Evolutionary conservation across 2,888 invertebrate genomes (phyloP).

Genomic region (Pterostichus niger): DNA sequence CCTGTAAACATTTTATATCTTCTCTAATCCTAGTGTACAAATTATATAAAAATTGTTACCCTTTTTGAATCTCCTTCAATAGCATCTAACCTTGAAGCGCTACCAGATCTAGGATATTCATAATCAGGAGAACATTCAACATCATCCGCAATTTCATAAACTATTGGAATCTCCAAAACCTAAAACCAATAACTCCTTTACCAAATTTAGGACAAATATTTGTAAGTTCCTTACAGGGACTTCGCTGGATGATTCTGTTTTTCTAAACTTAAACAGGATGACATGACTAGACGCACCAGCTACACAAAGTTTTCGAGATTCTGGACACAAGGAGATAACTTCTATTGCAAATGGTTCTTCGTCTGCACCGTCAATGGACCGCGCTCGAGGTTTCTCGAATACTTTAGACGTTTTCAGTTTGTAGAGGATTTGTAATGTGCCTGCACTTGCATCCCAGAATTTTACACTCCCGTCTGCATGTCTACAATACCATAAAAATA

Average conservation of each 20-base stretch:
- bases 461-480: constrained; percentile 99
- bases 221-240: constrained; percentile 82
- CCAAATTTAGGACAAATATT: constrained; percentile 26
- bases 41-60: constrained; percentile 73
- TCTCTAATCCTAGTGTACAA: neutral
- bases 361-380: constrained; percentile 83
- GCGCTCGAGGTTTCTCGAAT: constrained; percentile 86
- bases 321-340: constrained; percentile 94
- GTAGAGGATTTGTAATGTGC: constrained; percentile 96
- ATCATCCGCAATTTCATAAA: constrained; percentile 90
- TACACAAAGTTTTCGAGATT: constrained; percentile 93
- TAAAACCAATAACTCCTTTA: constrained; percentile 74
- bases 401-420: constrained; percentile 98
- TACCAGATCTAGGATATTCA: constrained; percentile 80
- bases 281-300: constrained; percentile 97
- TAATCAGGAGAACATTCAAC: constrained; percentile 89
- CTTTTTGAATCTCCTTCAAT: constrained; percentile 75
- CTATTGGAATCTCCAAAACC: constrained; percentile 93
- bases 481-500: constrained; percentile 78
- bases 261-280: constrained; percentile 96
- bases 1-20: constrained; percentile 71
- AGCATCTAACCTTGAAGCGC: constrained; percentile 74
- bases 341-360: constrained; percentile 96
- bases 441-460: constrained; percentile 99
- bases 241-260: constrained; percentile 91